Percentiles rank a stretch among this genome's conserved stretches.
phyloP scores from a whole-genome alignment of 2,113 vertebrate species.

The Pagrus major region DNA sequence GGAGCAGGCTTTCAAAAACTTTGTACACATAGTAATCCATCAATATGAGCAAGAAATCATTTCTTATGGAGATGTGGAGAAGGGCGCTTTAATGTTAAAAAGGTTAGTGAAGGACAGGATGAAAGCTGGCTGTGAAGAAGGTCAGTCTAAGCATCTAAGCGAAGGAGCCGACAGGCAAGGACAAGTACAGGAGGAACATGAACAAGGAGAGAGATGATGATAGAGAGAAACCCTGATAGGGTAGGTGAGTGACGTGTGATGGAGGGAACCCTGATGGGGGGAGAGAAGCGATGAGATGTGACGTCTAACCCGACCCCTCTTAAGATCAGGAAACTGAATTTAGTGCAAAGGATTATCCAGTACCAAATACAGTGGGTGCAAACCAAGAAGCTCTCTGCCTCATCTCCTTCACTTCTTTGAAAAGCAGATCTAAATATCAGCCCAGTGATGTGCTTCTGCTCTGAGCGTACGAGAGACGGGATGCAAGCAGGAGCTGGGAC shows the following conservation, averaged over 20 bases:
- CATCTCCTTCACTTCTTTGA: neutral
- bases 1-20: neutral
- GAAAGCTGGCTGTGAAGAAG: neutral
- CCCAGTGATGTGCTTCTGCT: neutral
- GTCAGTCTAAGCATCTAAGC: neutral
- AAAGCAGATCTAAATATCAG: conserved; percentile 4
- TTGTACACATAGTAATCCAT: neutral
- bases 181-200: neutral
- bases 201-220: neutral
- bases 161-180: neutral
- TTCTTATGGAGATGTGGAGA: too few relatives aligned
- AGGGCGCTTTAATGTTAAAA: neutral
- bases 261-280: neutral
- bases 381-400: neutral
- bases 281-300: neutral
- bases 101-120: neutral
- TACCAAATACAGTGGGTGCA: neutral
- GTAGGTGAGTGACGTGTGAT: neutral
- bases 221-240: neutral
- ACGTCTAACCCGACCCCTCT: neutral
- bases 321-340: neutral
- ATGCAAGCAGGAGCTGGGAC: neutral
- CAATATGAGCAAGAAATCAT: neutral
- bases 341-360: conserved; percentile 19
- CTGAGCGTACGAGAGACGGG: neutral